phyloP scores from a whole-genome alignment of 2,797 vertebrate genomes.

The Lepilemur septentrionalis region DNA sequence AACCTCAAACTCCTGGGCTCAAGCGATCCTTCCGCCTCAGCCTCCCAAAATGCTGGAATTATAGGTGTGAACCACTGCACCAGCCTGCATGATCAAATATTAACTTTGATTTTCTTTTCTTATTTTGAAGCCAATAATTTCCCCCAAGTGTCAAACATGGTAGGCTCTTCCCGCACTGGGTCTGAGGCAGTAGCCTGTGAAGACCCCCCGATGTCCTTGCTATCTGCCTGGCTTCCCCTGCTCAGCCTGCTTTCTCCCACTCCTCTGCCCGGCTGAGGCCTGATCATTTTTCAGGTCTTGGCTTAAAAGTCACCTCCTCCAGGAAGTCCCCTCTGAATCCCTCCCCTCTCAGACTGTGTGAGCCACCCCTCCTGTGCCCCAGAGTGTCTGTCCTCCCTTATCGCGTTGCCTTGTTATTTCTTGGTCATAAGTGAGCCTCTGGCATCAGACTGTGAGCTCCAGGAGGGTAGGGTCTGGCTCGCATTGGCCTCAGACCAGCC shows the following conservation, averaged over 20 bases:
- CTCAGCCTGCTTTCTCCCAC: background rate
- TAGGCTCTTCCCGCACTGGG: background rate
- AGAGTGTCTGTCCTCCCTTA: background rate
- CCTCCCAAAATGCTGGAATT: background rate
- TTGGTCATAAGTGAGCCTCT: background rate
- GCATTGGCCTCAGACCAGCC: background rate
- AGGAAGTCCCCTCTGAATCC: background rate
- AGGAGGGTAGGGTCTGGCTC: background rate
- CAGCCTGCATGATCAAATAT: background rate
- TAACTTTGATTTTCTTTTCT: too few relatives aligned
- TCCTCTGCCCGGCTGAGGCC: background rate
- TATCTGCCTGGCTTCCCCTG: background rate
- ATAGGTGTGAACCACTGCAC: background rate
- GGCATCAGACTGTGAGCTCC: background rate
- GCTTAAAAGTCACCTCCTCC: background rate
- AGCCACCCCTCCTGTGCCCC: background rate
- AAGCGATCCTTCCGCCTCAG: background rate
- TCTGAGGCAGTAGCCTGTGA: background rate
- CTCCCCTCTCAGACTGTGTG: background rate
- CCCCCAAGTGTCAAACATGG: background rate
- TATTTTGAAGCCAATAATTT: background rate
- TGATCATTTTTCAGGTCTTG: background rate
- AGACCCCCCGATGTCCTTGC: background rate
- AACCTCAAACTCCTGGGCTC: background rate
- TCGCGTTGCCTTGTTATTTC: background rate